Base-by-base conservation (phyloP, 2,888 invertebrate species). In the Branchipolynoe longqiensis region DNA sequence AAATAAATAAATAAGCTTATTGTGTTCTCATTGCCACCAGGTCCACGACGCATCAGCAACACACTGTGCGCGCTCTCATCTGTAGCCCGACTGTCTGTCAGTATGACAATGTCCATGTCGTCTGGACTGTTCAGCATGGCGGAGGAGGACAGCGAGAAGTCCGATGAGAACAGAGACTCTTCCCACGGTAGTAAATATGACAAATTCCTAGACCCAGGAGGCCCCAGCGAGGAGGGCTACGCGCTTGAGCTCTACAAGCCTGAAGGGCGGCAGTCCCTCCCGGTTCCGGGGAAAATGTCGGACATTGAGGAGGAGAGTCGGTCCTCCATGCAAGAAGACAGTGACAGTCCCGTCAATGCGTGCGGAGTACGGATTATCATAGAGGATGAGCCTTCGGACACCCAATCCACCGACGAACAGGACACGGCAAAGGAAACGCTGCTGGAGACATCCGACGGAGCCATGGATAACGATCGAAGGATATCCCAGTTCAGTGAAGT, bases 31-130 rank as follows among this genome's bases (percentile, higher is more conserved):
- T 12, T 48, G 48, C 18, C 48, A n/a, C 18, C 74, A 88, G 88
- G 84, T 41, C 78, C 87, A 14, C 81, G 86, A 12, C 85, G 87
- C 31, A 86, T 88, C 41, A 89, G 87, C 38, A 84, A 88, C 38
- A 89, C 89, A 14, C 59, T 88, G 58, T 87, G 87, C 74, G 89
- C 89, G 25, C 86, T 89, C 28, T 86, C 86, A 3, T 88, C 88
- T 4, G 89, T 89, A 74, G 89, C 89, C 28, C 87, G 88, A 1
- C 86, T 89, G 69, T 89, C 88, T 14, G 88, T 89, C 74, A 85
- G 85, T 56, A 89, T 89, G 89, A 89, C 89, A 36, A 89, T 89
- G 89, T 87, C 89, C 64, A 89, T 89, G 88, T 89, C 89, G n/a
- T 89, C 89, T 14, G 88, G 89, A 0, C 86, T 89, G 33, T 89